A percentile compares a stretch with the other conserved stretches of the same genome.
Evolutionary conservation across 2,797 vertebrate species (phyloP).

Genomic region (Takifugu ocellatus): DNA sequence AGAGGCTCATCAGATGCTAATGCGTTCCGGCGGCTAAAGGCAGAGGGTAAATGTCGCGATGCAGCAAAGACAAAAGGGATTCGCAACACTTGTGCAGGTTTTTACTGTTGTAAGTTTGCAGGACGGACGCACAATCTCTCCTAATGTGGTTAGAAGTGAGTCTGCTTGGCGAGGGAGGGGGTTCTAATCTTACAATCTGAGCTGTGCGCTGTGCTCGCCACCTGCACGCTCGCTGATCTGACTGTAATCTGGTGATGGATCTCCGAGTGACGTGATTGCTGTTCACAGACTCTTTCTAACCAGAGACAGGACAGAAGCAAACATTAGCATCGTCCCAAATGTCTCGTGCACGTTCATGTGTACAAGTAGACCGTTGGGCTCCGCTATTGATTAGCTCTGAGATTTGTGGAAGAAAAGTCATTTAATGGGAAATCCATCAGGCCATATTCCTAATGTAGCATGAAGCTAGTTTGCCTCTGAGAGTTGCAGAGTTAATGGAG

Average conservation of each 20-base stretch:
- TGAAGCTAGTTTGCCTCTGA: slow-evolving; percentile 49
- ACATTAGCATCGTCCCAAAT: slow-evolving; percentile 11
- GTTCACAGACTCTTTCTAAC: slow-evolving; percentile 52
- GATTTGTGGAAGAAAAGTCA: slow-evolving; percentile 39
- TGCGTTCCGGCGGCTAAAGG: too few relatives aligned
- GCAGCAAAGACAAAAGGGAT: too few relatives aligned
- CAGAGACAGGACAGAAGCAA: slow-evolving; percentile 22
- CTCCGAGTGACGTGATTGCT: slow-evolving; percentile 61
- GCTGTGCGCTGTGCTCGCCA: slow-evolving; percentile 33
- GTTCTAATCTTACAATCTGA: slow-evolving; percentile 15
- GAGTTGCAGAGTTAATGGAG: slow-evolving; percentile 60
- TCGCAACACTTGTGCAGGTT: too few relatives aligned
- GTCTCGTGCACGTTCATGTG: slow-evolving; percentile 4
- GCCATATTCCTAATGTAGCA: slow-evolving; percentile 60
- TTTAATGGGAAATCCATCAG: slow-evolving; percentile 56
- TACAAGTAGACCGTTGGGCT: slow-evolving; percentile 7
- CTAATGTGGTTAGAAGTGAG: slow-evolving; percentile 2
- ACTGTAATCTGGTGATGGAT: slow-evolving; percentile 56
- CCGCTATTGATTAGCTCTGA: slow-evolving; percentile 27
- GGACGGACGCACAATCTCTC: too few relatives aligned
- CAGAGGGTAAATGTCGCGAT: too few relatives aligned
- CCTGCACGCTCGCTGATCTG: slow-evolving; percentile 63
- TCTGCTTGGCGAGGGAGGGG: slow-evolving; percentile 6
- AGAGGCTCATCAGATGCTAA: too few relatives aligned
- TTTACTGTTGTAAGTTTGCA: too few relatives aligned